phyloP scores from a whole-genome alignment of 2,888 invertebrate genomes.

The Netelia melanura region DNA sequence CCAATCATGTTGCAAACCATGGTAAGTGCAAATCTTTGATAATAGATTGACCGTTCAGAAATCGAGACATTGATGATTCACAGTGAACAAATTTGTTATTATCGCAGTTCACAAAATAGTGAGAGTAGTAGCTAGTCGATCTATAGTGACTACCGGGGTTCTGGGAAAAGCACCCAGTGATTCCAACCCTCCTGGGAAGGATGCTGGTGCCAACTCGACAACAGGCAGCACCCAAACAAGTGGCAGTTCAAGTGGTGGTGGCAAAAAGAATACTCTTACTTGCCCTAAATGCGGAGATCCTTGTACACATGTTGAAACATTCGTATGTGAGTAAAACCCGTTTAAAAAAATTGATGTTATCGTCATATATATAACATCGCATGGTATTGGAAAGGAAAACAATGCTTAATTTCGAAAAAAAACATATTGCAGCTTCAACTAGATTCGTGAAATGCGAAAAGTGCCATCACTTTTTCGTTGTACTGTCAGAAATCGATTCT shows the following conservation, averaged over 20 bases:
- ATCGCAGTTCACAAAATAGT: slow-evolving; percentile 81
- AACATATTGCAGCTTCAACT: slow-evolving; percentile 88
- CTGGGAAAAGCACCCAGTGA: slow-evolving; percentile 81
- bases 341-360: neutral
- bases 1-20: slow-evolving; percentile 81
- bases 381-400: neutral
- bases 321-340: slow-evolving; percentile 90
- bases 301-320: slow-evolving; percentile 98
- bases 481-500: slow-evolving; percentile 96
- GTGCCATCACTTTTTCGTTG: slow-evolving; percentile 99
- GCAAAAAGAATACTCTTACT: slow-evolving; percentile 92
- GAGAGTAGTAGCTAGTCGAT: slow-evolving; percentile 79
- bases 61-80: neutral
- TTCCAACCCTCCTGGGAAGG: slow-evolving; percentile 80
- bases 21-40: slow-evolving; percentile 74
- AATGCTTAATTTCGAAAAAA: neutral
- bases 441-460: slow-evolving; percentile 99
- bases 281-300: slow-evolving; percentile 99
- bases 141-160: slow-evolving; percentile 77
- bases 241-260: slow-evolving; percentile 87
- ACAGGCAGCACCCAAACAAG: slow-evolving; percentile 70
- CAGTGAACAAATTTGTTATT: slow-evolving; percentile 13
- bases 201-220: slow-evolving; percentile 71
- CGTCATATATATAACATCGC: too few relatives aligned
- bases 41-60: neutral